A percentile compares a stretch with the other conserved stretches of the same genome.
Evolutionary conservation across 2,888 invertebrate species (phyloP).

Genomic region (Aproaerema taeniolella): DNA sequence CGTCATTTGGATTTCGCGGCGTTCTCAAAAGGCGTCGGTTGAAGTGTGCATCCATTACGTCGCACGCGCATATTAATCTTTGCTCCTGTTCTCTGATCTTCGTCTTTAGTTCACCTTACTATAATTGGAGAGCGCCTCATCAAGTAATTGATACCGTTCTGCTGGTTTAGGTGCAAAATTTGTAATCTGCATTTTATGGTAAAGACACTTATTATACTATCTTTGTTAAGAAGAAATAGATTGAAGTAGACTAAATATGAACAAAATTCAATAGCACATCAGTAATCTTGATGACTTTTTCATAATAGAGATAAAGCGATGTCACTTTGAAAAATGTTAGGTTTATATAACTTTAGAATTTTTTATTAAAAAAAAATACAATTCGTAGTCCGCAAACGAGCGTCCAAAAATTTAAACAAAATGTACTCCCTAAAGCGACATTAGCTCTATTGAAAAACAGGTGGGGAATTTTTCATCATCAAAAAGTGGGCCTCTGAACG

Average conservation of each 20-base stretch:
- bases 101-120: constrained; percentile 31
- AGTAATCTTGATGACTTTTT: too few relatives aligned
- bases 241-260: too few relatives aligned
- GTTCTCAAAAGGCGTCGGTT: constrained; percentile 22
- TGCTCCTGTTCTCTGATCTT: constrained; percentile 35
- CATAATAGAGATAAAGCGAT: too few relatives aligned
- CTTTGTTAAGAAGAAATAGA: too few relatives aligned
- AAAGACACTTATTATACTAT: too few relatives aligned
- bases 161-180: too few relatives aligned
- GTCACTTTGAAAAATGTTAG: too few relatives aligned
- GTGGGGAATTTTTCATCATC: constrained; percentile 22
- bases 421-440: constrained; percentile 5
- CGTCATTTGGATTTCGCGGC: constrained; percentile 4
- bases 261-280: too few relatives aligned
- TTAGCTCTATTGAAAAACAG: constrained; percentile 17
- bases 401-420: constrained; percentile 7
- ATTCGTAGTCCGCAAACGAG: too few relatives aligned
- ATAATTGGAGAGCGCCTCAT: constrained; percentile 9
- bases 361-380: too few relatives aligned
- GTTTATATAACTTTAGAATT: too few relatives aligned
- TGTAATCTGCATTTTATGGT: too few relatives aligned
- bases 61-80: constrained; percentile 36
- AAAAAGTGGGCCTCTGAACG: constrained; percentile 25
- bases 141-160: constrained; percentile 6
- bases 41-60: constrained; percentile 35